Evolutionary conservation across 2,113 vertebrate genomes (phyloP), one percentile per base, ranked within the genome.

Genomic region (Saguinus imperator): DNA sequence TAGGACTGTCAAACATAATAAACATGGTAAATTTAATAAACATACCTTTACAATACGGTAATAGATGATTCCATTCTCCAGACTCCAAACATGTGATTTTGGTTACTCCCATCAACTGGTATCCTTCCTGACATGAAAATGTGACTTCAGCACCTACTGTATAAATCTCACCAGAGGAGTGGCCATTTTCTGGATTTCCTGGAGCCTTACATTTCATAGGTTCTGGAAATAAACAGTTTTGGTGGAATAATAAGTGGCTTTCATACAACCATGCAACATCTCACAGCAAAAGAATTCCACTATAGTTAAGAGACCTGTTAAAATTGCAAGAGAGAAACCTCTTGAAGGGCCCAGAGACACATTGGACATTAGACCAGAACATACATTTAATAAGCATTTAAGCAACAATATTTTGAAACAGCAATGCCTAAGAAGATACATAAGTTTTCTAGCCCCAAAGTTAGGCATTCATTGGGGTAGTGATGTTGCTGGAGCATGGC

Each of bases 31-130:
- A 14, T 58, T n/a, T 7, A 50, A 81, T 68, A 86, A 95, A 29
- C 57, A 70, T 97, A 99, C 99, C 99, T 99, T 99, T 98, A 98
- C 99, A 99, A 82, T 98, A 98, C 0, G 99, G 99, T 27, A 98
- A 11, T 11, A 48, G 48, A 79, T 98, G 86, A 73, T 98, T 98
- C 99, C 99, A 99, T 88, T 96, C 96, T 97, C 99, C 99, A 1
- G 99, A 98, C 66, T 99, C 99, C 94, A 98, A 96, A 97, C 99
- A 99, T 0, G 43, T 98, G 18, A 99, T 95, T 89, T 97, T 98
- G 52, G 96, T 48, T 0, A 82, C 97, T 93, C 99, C 99, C 21
- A 96, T 97, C 91, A 99, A 97, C 95, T 98, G 98, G 91, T 99
- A 99, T 52, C 99, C 99, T 58, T 98, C 98, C 48, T 99, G 93